Conservation (phyloP, 1,140 invertebrate genomes). For the Saccostrea cuccullata region DNA sequence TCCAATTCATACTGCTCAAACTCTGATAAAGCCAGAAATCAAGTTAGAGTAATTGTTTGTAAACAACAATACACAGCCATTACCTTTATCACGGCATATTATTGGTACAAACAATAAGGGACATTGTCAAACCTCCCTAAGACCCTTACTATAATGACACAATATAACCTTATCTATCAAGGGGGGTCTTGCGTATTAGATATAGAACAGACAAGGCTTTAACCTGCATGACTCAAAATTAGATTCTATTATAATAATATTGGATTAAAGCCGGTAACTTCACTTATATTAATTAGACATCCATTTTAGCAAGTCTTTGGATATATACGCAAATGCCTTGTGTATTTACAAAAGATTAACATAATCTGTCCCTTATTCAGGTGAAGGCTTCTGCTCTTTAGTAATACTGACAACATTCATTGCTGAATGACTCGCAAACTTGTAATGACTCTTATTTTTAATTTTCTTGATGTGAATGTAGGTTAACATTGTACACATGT, state of each 20-base stretch:
- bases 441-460: too few relatives aligned
- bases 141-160: neutral
- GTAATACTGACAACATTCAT: neutral
- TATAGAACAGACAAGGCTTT: neutral
- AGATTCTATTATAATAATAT: neutral
- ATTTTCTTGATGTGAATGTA: too few relatives aligned
- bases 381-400: neutral
- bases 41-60: neutral
- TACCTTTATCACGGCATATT: neutral
- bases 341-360: conserved; percentile 3
- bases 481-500: too few relatives aligned
- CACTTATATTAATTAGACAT: neutral
- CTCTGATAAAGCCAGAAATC: neutral
- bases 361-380: neutral
- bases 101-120: neutral
- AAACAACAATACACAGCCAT: conserved; percentile 15
- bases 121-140: neutral
- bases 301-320: neutral
- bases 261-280: neutral
- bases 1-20: neutral
- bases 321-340: neutral
- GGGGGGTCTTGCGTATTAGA: neutral
- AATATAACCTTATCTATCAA: neutral
- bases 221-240: neutral
- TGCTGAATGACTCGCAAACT: neutral